Evolutionary conservation across 2,113 vertebrate genomes (phyloP).

Genomic region (Cacatua alba): DNA sequence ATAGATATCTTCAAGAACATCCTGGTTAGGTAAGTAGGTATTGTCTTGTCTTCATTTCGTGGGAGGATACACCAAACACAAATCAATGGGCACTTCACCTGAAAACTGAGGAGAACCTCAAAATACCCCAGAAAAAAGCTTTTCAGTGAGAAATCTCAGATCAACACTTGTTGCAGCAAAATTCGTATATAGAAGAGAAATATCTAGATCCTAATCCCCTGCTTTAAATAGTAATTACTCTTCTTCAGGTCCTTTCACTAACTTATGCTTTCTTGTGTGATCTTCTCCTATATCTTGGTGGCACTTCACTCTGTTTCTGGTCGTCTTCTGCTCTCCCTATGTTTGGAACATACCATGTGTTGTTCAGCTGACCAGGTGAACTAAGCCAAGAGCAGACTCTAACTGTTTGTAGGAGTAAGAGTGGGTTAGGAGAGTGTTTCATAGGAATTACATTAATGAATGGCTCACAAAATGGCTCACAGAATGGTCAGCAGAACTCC

Average conservation of each 20-base stretch:
- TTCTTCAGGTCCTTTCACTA: not conserved
- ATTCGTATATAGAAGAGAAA: not conserved
- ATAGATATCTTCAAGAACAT: constrained; percentile 51
- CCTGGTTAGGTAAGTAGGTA: constrained; percentile 61
- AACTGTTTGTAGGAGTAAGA: not conserved
- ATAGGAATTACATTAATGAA: not conserved
- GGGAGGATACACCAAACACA: not conserved
- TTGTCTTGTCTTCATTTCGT: constrained; percentile 4
- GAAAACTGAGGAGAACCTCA: not conserved
- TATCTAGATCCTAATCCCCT: not conserved
- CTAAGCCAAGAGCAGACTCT: not conserved
- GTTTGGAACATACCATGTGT: not conserved
- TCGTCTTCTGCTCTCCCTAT: not conserved
- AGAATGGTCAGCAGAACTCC: not conserved
- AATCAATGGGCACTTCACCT: not conserved
- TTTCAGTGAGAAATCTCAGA: not conserved
- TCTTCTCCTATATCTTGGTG: not conserved
- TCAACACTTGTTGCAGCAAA: not conserved
- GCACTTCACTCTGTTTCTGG: not conserved
- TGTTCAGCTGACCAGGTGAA: not conserved
- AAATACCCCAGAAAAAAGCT: not conserved
- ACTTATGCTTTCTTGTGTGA: not conserved
- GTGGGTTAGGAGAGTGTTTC: not conserved
- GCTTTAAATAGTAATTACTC: not conserved
- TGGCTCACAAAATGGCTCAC: not conserved